A percentile compares a stretch with the other conserved stretches of the same genome.
Conservation (phyloP, 2,888 invertebrate genomes). For the Scrobipalpa costella region DNA sequence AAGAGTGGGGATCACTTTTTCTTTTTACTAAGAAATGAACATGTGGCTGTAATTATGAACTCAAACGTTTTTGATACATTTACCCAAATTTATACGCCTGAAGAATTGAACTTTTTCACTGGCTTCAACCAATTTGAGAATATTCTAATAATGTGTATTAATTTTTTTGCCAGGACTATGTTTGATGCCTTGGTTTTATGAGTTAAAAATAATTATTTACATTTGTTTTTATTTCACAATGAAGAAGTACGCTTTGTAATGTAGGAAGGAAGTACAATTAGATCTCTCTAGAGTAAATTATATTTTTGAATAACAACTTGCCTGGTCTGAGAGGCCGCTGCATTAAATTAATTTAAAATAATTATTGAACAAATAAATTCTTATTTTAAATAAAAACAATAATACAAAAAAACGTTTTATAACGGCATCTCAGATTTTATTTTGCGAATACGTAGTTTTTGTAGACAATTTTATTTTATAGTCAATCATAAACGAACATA, state of each 20-base stretch:
- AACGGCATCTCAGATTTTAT: background rate
- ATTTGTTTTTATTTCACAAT: no score
- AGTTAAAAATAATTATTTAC: no score
- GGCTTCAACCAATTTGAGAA: conserved; percentile 27
- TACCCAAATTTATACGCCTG: conserved; percentile 15
- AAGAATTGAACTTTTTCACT: background rate
- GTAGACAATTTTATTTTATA: no score
- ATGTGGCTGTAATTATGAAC: conserved; percentile 19
- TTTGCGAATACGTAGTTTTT: background rate
- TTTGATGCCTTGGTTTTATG: no score
- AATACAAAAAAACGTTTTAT: background rate
- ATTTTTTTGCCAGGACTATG: no score
- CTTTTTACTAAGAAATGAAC: conserved; percentile 7
- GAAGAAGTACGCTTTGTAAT: no score
- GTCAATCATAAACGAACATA: no score
- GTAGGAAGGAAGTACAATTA: conserved; percentile 45
- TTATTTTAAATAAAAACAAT: background rate
- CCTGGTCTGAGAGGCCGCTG: background rate
- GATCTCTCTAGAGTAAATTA: conserved; percentile 45
- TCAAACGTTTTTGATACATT: conserved; percentile 24
- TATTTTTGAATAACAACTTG: background rate
- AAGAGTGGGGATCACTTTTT: conserved; percentile 21
- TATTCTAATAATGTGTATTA: conserved; percentile 45
- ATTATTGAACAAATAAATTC: background rate
- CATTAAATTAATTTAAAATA: background rate